Conservation (phyloP, 1,140 invertebrate genomes). For the Solenopsis fugax region DNA sequence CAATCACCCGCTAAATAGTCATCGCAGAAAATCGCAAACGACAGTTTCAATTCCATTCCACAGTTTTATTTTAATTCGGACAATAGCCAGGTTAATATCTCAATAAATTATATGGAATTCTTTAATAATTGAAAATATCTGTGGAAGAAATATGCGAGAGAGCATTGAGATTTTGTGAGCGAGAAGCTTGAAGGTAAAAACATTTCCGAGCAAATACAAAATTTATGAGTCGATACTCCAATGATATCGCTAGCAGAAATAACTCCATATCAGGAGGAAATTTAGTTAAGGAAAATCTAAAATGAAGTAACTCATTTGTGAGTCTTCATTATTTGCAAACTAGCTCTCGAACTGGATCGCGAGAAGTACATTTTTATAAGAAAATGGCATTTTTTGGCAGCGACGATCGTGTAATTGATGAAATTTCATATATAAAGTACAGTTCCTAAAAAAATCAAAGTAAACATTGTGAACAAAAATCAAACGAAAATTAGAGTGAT, state of each 20-base stretch:
- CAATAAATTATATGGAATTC: not conserved
- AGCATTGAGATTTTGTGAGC: not conserved
- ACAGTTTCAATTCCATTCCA: not conserved
- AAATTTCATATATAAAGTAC: not conserved
- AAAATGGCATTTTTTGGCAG: conserved; percentile 1
- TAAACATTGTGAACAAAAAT: conserved; percentile 5
- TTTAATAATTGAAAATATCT: conserved; percentile 16
- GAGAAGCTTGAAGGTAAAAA: not conserved
- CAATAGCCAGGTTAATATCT: not conserved
- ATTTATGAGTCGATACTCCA: conserved; percentile 11
- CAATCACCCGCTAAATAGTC: conserved; percentile 46
- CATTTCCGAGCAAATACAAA: conserved; percentile 28
- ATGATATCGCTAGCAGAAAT: conserved; percentile 42
- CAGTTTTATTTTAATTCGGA: not conserved
- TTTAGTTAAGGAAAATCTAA: conserved; percentile 37
- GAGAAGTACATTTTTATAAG: not conserved
- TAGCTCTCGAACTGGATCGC: not conserved
- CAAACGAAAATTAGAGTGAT: not conserved
- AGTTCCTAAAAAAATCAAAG: not conserved
- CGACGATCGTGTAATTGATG: not conserved
- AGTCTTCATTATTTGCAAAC: not conserved
- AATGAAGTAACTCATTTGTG: conserved; percentile 19
- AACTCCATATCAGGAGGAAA: conserved; percentile 29
- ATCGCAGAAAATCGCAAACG: not conserved
- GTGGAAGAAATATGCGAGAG: not conserved